These are phyloP conservation scores for Temnothorax longispinosus DNA, from an alignment of 1,140 invertebrate genomes.

Conservation along the genomic window DNA sequence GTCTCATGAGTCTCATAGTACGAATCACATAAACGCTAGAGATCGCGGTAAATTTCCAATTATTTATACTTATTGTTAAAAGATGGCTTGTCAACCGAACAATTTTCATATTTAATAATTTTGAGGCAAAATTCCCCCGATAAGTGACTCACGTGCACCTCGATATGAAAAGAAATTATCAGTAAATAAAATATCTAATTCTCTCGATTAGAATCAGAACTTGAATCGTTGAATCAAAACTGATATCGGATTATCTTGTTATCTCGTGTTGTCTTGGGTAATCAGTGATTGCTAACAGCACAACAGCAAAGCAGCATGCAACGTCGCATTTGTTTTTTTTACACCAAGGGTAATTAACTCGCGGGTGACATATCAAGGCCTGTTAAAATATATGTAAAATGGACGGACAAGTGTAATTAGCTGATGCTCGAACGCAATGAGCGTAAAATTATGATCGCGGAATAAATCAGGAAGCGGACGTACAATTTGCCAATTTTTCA, in stretches of 20 bases:
- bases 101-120: conserved; percentile 5
- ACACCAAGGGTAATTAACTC: conserved; percentile 1
- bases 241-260: conserved; percentile 50
- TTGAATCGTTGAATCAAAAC: background rate
- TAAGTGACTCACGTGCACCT: background rate
- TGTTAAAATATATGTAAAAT: background rate
- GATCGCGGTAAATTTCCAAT: background rate
- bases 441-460: conserved; percentile 21
- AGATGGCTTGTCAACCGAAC: background rate
- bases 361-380: background rate
- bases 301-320: background rate
- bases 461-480: background rate
- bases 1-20: background rate
- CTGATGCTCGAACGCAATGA: background rate
- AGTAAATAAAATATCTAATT: conserved; percentile 22
- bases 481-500: conserved; percentile 27
- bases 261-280: conserved; percentile 19
- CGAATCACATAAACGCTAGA: background rate
- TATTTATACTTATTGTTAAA: too few relatives aligned
- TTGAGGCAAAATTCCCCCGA: background rate
- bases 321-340: background rate
- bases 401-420: conserved; percentile 19
- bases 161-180: background rate
- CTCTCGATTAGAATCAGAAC: too few relatives aligned
- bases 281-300: background rate